Conservation (phyloP, 2,113 vertebrate genomes). For the Melierax canorus region DNA sequence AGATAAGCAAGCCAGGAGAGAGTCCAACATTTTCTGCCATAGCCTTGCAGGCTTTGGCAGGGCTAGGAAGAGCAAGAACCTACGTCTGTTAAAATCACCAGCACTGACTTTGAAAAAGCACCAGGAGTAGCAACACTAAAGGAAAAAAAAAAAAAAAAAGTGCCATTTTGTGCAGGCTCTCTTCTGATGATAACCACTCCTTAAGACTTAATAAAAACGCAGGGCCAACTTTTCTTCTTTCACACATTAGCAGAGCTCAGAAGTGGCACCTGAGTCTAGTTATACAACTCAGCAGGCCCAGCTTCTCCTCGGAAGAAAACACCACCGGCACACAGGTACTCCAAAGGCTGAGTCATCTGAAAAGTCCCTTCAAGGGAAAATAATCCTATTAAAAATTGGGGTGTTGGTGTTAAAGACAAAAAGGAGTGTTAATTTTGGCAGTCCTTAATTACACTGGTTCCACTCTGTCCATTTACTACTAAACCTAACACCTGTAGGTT, state of each 20-base stretch:
- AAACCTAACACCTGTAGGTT: neutral
- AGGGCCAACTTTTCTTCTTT: conserved; percentile 17
- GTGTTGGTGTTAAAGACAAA: neutral
- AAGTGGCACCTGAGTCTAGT: conserved; percentile 14
- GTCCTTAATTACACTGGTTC: neutral
- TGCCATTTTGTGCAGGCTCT: neutral
- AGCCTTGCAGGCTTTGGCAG: neutral
- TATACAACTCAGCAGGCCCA: neutral
- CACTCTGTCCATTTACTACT: neutral
- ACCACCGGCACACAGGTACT: neutral
- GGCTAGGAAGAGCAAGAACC: neutral
- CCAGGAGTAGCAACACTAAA: neutral
- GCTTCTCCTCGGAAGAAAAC: neutral
- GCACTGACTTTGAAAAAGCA: neutral
- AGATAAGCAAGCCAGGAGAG: neutral
- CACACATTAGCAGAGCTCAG: conserved; percentile 17
- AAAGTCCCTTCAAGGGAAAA: neutral
- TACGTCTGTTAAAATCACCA: neutral
- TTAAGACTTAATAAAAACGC: conserved; percentile 50
- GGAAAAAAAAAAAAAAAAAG: neutral
- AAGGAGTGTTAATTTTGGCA: neutral
- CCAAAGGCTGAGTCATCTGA: neutral
- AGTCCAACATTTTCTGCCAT: neutral
- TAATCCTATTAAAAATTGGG: neutral
- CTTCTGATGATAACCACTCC: conserved; percentile 14